These are phyloP conservation scores for Drosophila prostipennis DNA, from an alignment of 2,888 invertebrate species.

Conservation along the genomic window DNA sequence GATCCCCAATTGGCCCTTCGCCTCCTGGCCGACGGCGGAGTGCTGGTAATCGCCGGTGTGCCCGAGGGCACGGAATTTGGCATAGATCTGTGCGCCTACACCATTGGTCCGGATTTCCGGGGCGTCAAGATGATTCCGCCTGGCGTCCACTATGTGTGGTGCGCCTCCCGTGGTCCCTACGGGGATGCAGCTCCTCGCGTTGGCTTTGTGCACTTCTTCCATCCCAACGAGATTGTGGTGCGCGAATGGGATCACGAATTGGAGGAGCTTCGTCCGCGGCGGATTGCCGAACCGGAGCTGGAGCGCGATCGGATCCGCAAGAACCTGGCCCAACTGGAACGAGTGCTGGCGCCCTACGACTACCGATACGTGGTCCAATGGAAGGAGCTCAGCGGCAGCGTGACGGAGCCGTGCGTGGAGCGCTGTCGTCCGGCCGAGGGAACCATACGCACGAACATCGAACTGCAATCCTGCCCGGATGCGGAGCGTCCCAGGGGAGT, in stretches of 20 bases:
- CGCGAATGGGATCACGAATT: conserved; percentile 92
- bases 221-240: conserved; percentile 92
- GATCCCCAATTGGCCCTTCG: conserved; percentile 90
- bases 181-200: conserved; percentile 90
- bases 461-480: conserved; percentile 90
- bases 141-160: conserved; percentile 97
- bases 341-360: conserved; percentile 95
- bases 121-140: conserved; percentile 99
- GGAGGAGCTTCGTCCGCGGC: conserved; percentile 88
- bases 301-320: conserved; percentile 83
- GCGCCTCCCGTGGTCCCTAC: conserved; percentile 85
- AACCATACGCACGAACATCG: conserved; percentile 91
- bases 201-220: conserved; percentile 94
- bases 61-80: conserved; percentile 97
- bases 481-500: conserved; percentile 88
- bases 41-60: conserved; percentile 92
- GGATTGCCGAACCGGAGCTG: conserved; percentile 82
- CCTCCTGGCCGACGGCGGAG: conserved; percentile 92
- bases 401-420: conserved; percentile 88
- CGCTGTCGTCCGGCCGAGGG: conserved; percentile 90
- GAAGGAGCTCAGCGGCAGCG: conserved; percentile 88
- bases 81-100: conserved; percentile 94
- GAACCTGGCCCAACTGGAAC: conserved; percentile 80
- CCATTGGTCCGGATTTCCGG: conserved; percentile 93
- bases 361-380: conserved; percentile 95